A percentile compares a stretch with the other conserved stretches of the same genome.
Conservation (phyloP, 2,113 vertebrate species). For the Zosterops japonicus region DNA sequence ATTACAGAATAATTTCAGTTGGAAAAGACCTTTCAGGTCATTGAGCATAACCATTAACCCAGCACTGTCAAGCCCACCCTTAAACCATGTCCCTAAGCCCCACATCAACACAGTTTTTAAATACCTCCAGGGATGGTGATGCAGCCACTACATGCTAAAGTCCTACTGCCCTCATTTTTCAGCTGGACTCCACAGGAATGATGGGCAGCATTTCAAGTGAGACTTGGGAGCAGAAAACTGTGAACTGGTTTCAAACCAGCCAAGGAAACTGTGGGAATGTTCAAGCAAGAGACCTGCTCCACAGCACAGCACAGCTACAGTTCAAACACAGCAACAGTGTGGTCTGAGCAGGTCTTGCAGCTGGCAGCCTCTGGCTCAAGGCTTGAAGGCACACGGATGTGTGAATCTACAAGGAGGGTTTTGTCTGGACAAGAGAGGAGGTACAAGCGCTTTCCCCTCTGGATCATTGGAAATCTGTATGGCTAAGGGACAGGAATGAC, state of each 20-base stretch:
- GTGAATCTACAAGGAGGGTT: background rate
- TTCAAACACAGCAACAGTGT: background rate
- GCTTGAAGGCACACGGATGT: background rate
- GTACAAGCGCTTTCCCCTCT: background rate
- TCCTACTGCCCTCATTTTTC: background rate
- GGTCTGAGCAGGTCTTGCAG: background rate
- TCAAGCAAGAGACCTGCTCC: background rate
- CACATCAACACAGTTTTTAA: background rate
- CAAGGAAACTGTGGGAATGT: background rate
- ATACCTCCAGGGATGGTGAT: background rate
- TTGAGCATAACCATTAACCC: background rate
- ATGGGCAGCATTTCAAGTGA: rapidly evolving
- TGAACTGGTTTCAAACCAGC: background rate
- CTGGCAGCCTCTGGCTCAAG: background rate
- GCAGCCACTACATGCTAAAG: background rate
- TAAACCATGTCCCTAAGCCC: background rate
- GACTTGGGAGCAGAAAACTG: background rate
- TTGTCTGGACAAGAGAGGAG: background rate
- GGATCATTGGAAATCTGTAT: background rate
- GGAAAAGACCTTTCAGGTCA: background rate
- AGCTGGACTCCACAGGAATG: background rate
- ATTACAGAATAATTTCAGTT: background rate
- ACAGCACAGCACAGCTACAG: background rate
- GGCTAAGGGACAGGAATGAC: background rate
- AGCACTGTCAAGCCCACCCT: background rate